Base-by-base conservation (phyloP, 2,113 vertebrate species). In the Dicrurus megarhynchus region DNA sequence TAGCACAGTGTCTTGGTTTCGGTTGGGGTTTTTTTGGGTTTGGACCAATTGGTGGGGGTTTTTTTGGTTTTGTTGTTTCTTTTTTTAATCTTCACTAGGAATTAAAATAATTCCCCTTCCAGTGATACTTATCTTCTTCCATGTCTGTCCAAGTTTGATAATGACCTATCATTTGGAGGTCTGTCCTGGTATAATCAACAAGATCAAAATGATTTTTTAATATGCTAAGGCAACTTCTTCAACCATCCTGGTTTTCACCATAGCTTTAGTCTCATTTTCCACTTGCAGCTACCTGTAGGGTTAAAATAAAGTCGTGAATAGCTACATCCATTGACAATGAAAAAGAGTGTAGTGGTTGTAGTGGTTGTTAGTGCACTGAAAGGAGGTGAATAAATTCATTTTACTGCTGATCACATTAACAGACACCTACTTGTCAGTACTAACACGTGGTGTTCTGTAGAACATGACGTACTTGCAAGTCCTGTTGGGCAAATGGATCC, bases 381-480 rank as follows among this genome's bases (percentile, higher is more conserved):
- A 79, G 26, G 49, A 52, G 60, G 23, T 26, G 22, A 77, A 65
- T 50, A 18, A 23, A 13, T 64, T 37, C 35, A 32, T 9, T 83
- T 87, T 64, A 18, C 55, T 67, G 30, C 27, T 80, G 42, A 39
- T 42, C n/a, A 56, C 35, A 22, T n/a, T 39, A 52, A 27, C 19
- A 80, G 30, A 26, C 16, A 16, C 6, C n/a, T 64, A 8, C 9
- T 27, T 55, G 63, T 47, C 37, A 27, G 10, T 50, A 30, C 19
- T 33, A 67, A 35, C 13, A 10, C 1, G 0, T 32, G n/a, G 13
- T 67, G 17, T 19, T 90, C 42, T 32, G 7, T 42, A 39, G 55
- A 83, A 63, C 21, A 7, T 22, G n/a, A 33, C 0, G 0, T 19
- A 37, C 13, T 37, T 68, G 24, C 47, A 70, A 59, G 8, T 26